Conservation (phyloP, 2,888 invertebrate genomes). For the Merodon equestris region DNA sequence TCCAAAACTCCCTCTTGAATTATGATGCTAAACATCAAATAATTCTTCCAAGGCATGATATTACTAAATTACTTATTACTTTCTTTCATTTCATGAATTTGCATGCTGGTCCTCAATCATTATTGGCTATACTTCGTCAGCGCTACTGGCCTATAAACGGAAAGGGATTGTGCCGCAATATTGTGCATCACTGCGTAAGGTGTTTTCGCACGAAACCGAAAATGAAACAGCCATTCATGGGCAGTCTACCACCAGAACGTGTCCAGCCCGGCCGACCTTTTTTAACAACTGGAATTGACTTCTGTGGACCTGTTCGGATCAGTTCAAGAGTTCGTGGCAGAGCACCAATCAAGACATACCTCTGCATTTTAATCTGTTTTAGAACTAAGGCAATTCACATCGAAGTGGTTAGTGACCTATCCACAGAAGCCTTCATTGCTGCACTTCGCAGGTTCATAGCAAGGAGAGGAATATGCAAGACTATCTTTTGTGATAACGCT, state of each 20-base stretch:
- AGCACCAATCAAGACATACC: slow-evolving; percentile 39
- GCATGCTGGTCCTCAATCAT: slow-evolving; percentile 28
- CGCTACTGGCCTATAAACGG: slow-evolving; percentile 24
- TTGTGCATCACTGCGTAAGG: slow-evolving; percentile 6
- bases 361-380: slow-evolving; percentile 47
- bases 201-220: slow-evolving; percentile 21
- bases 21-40: slow-evolving; percentile 28
- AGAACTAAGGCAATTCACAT: slow-evolving; percentile 41
- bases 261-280: slow-evolving; percentile 32
- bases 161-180: background rate
- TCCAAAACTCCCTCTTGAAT: slow-evolving; percentile 5
- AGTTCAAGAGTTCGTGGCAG: slow-evolving; percentile 9
- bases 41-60: slow-evolving; percentile 6
- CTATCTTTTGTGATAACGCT: slow-evolving; percentile 42
- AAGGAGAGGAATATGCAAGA: slow-evolving; percentile 25
- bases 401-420: slow-evolving; percentile 31
- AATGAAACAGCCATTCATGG: slow-evolving; percentile 17
- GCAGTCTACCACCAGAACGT: slow-evolving; percentile 28
- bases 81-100: slow-evolving; percentile 31
- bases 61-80: slow-evolving; percentile 25
- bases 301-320: slow-evolving; percentile 31
- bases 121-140: slow-evolving; percentile 35
- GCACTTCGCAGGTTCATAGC: slow-evolving; percentile 29
- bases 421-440: slow-evolving; percentile 27
- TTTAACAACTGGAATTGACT: slow-evolving; percentile 25